Evolutionary conservation across 37 sponge, comb jelly and placozoan species (phyloP).

Genomic region (Amphimedon queenslandica): DNA sequence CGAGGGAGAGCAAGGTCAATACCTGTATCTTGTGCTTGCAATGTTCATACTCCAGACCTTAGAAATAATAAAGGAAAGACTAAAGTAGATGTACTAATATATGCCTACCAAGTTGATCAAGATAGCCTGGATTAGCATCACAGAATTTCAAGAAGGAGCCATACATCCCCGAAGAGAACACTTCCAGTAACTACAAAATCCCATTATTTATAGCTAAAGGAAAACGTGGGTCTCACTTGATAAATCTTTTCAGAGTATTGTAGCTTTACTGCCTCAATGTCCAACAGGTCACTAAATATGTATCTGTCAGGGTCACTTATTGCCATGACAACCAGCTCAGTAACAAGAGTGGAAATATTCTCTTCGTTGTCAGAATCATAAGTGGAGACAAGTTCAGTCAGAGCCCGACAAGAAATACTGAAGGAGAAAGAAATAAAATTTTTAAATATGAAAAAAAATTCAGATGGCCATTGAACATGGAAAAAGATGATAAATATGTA

Average conservation of each 20-base stretch:
- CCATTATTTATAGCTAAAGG: background rate
- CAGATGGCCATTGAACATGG: no score
- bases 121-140: constrained; percentile 15
- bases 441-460: no score
- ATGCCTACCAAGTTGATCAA: background rate
- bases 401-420: no score
- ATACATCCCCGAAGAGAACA: constrained; percentile 41
- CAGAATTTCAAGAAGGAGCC: constrained; percentile 37
- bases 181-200: constrained; percentile 1
- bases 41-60: constrained; percentile 14
- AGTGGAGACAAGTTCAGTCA: no score
- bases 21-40: constrained; percentile 61
- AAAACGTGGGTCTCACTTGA: constrained; percentile 21
- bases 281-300: constrained; percentile 33
- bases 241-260: constrained; percentile 31
- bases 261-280: constrained; percentile 14
- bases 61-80: background rate
- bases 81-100: background rate
- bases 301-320: constrained; percentile 36
- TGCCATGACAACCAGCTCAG: constrained; percentile 21
- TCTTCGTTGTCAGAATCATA: background rate
- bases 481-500: no score
- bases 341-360: background rate
- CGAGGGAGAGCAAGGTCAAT: constrained; percentile 50
- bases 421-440: no score